Conservation (phyloP, 2,888 invertebrate genomes). For the Chrysina gloriosa region DNA sequence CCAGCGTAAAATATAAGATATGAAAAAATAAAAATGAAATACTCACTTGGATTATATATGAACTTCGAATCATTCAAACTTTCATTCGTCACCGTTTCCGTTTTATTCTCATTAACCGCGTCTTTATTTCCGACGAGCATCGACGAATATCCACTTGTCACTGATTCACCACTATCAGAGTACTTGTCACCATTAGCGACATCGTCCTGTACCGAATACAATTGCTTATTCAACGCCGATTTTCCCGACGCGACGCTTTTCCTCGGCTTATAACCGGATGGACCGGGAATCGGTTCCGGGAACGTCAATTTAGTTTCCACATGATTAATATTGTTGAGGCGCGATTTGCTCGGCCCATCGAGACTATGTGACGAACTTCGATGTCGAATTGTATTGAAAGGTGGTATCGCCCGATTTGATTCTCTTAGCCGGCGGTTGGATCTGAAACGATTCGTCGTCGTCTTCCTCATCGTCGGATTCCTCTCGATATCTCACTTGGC, state of each 20-base stretch:
- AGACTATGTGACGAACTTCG: neutral
- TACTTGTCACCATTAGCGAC: constrained; percentile 64
- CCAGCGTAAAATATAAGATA: too few species aligned
- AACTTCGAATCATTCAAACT: constrained; percentile 3
- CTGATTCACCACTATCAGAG: constrained; percentile 71
- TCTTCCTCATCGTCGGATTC: constrained; percentile 62
- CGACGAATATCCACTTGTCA: constrained; percentile 70
- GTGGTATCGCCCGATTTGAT: constrained; percentile 52
- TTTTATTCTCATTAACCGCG: constrained; percentile 53
- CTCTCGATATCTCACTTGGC: constrained; percentile 61
- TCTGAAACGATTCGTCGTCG: constrained; percentile 62
- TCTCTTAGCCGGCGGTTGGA: constrained; percentile 67
- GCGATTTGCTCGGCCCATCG: neutral
- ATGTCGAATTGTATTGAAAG: constrained; percentile 17
- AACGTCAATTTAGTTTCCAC: constrained; percentile 44
- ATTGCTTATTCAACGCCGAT: constrained; percentile 34
- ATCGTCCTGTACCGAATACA: constrained; percentile 33
- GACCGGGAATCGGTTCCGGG: constrained; percentile 60
- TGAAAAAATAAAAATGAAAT: too few species aligned
- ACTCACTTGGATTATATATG: constrained; percentile 58
- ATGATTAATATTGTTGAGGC: constrained; percentile 16
- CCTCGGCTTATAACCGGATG: constrained; percentile 57
- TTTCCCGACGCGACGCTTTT: constrained; percentile 49
- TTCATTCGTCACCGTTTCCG: too few species aligned
- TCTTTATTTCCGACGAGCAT: constrained; percentile 58